Evolutionary conservation across 2,113 vertebrate species (phyloP).

Genomic region (Catagonus wagneri): DNA sequence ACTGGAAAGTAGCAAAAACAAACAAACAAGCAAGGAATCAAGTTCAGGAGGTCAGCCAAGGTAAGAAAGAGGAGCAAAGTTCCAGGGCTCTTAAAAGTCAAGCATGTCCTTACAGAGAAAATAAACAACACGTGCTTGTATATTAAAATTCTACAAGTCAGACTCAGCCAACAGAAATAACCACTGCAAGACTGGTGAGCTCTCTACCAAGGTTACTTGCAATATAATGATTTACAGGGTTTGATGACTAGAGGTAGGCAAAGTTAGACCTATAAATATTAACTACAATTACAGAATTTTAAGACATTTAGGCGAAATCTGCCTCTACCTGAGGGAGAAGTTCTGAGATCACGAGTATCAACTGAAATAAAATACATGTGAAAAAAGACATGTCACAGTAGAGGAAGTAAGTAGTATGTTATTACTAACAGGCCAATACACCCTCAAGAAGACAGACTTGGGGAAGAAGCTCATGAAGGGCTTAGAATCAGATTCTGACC

Average conservation of each 20-base stretch:
- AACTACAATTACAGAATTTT: not conserved
- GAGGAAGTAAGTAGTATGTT: not conserved
- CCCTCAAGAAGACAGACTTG: not conserved
- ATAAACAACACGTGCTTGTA: not conserved
- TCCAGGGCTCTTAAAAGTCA: conserved; percentile 49
- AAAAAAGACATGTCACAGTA: not conserved
- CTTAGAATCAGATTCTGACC: not conserved
- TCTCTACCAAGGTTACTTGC: not conserved
- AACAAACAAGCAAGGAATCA: not conserved
- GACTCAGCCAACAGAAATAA: not conserved
- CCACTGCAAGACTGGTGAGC: not conserved
- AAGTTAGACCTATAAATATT: not conserved
- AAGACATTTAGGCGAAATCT: not conserved
- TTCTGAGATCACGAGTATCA: not conserved
- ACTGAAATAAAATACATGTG: not conserved
- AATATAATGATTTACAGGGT: not conserved
- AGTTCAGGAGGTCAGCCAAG: not conserved
- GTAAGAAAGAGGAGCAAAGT: not conserved
- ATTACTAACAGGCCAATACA: not conserved
- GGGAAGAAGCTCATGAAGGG: not conserved
- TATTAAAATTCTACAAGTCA: not conserved
- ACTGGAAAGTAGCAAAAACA: not conserved
- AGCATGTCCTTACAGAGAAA: not conserved
- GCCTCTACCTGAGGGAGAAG: not conserved
- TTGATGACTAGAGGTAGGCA: not conserved